A percentile compares a stretch with the other conserved stretches of the same genome.
Conservation (phyloP, 1,140 invertebrate genomes). For the Eulimnadia texana region DNA sequence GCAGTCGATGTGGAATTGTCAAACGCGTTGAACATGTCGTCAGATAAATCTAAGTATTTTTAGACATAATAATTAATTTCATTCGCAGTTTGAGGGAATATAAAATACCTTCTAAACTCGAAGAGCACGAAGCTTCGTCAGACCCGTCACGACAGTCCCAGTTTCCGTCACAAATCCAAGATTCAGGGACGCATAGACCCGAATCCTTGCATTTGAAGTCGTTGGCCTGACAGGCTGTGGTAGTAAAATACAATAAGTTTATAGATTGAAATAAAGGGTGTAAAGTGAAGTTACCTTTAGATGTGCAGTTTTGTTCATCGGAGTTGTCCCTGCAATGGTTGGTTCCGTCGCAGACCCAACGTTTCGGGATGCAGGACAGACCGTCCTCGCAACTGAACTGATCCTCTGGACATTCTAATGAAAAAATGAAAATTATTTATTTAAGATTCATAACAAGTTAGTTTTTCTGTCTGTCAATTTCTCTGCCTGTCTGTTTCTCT, state of each 20-base stretch:
- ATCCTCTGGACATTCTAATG: slow-evolving; percentile 12
- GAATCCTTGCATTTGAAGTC: slow-evolving; percentile 11
- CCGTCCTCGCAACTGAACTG: slow-evolving; percentile 28
- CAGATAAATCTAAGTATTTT: not conserved
- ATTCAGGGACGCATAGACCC: slow-evolving; percentile 33
- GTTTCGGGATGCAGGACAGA: slow-evolving; percentile 24
- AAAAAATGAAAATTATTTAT: no score
- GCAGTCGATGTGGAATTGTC: slow-evolving; percentile 31
- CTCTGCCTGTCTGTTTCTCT: no score
- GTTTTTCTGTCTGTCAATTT: no score
- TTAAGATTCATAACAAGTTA: not conserved
- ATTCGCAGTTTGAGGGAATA: no score
- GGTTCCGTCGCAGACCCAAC: slow-evolving; percentile 27
- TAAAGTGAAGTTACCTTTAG: slow-evolving; percentile 5
- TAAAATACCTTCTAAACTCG: slow-evolving; percentile 28
- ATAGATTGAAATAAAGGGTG: not conserved
- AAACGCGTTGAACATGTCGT: slow-evolving; percentile 4
- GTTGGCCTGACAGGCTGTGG: slow-evolving; percentile 4
- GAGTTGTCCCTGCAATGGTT: slow-evolving; percentile 28
- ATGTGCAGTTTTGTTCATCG: slow-evolving; percentile 28
- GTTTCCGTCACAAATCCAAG: slow-evolving; percentile 39
- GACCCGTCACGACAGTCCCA: slow-evolving; percentile 40
- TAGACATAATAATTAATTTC: no score
- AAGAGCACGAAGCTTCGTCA: slow-evolving; percentile 30
- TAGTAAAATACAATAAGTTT: not conserved